phyloP scores from a whole-genome alignment of 2,888 invertebrate species.

The Andrena camellia region DNA sequence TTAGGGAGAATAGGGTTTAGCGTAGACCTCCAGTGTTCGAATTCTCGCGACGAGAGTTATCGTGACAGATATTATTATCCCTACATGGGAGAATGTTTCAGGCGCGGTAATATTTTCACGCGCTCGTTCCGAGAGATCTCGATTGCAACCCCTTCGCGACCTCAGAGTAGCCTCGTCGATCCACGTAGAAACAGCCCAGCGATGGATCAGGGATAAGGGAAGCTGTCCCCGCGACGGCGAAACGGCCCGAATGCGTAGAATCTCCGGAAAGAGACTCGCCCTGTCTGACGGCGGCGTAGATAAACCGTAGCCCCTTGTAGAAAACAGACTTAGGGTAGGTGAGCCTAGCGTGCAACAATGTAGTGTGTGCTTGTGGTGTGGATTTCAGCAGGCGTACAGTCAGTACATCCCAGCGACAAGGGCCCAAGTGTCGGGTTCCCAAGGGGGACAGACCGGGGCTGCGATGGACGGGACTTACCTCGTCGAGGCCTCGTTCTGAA shows the following conservation, averaged over 20 bases:
- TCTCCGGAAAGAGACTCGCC: background rate
- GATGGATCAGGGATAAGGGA: background rate
- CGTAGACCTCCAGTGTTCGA: background rate
- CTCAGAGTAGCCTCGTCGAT: constrained; percentile 1
- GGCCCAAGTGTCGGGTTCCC: constrained; percentile 89
- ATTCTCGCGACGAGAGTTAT: background rate
- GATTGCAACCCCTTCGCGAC: background rate
- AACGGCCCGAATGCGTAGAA: background rate
- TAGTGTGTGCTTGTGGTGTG: constrained; percentile 85
- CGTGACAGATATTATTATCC: background rate
- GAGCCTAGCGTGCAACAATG: constrained; percentile 84
- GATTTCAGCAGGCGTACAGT: constrained; percentile 92
- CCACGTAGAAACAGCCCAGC: constrained; percentile 1
- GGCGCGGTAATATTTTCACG: no score
- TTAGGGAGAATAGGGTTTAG: constrained; percentile 2
- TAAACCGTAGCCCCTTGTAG: constrained; percentile 39
- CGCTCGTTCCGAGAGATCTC: background rate
- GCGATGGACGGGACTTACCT: constrained; percentile 94
- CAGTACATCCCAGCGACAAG: constrained; percentile 95
- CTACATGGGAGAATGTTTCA: no score
- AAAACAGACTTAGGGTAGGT: constrained; percentile 73
- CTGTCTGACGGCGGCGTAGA: constrained; percentile 14
- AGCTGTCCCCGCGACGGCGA: constrained; percentile 1
- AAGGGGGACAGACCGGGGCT: constrained; percentile 90
- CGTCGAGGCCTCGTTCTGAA: constrained; percentile 93